Evolutionary conservation across 1,140 invertebrate genomes (phyloP).

Genomic region (Zelostemma sp.): DNA sequence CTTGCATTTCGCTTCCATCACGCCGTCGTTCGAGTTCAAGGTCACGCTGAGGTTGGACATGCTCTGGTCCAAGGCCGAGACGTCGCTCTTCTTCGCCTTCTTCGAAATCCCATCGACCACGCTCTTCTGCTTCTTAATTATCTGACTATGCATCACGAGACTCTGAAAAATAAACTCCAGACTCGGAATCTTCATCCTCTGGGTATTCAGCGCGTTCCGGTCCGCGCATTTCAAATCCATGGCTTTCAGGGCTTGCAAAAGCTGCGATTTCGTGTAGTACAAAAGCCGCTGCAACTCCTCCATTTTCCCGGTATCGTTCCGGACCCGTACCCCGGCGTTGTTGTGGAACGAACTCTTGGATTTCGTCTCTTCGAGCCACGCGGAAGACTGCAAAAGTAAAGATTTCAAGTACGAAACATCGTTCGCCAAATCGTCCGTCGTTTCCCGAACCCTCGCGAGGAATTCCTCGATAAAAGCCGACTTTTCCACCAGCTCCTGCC

Average conservation of each 20-base stretch:
- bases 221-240: slow-evolving; percentile 65
- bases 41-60: slow-evolving; percentile 51
- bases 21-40: slow-evolving; percentile 33
- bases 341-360: slow-evolving; percentile 56
- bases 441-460: slow-evolving; percentile 66
- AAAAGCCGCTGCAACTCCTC: slow-evolving; percentile 59
- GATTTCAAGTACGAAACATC: slow-evolving; percentile 66
- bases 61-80: slow-evolving; percentile 52
- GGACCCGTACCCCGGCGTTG: slow-evolving; percentile 45
- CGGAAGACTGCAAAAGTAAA: slow-evolving; percentile 65
- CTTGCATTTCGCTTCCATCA: slow-evolving; percentile 60
- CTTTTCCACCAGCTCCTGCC: slow-evolving; percentile 60
- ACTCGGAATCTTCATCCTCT: slow-evolving; percentile 63
- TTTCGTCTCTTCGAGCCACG: slow-evolving; percentile 68
- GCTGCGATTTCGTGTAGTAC: slow-evolving; percentile 65
- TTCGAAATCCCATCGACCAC: slow-evolving; percentile 50
- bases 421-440: slow-evolving; percentile 59
- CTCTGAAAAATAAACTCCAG: slow-evolving; percentile 65
- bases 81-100: slow-evolving; percentile 33
- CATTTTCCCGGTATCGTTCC: slow-evolving; percentile 58
- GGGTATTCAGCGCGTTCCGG: slow-evolving; percentile 43
- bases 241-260: slow-evolving; percentile 62
- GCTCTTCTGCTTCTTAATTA: slow-evolving; percentile 54
- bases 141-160: slow-evolving; percentile 58
- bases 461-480: slow-evolving; percentile 66